These are phyloP conservation scores for Lochmaea crataegi DNA, from an alignment of 2,888 invertebrate species.

Conservation along the genomic window DNA sequence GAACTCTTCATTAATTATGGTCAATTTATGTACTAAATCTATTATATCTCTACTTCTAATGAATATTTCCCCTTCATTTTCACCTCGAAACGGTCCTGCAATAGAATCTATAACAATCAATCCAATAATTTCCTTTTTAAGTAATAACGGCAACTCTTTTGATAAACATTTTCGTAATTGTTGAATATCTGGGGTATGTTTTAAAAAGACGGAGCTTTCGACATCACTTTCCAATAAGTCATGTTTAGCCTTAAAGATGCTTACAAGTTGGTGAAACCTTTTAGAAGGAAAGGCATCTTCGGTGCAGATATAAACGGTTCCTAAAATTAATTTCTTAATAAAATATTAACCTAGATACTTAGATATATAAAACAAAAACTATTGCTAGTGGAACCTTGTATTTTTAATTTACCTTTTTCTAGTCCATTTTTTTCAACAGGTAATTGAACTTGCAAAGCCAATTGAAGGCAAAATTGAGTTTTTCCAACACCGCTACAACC, in stretches of 20 bases:
- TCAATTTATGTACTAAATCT: slow-evolving; percentile 69
- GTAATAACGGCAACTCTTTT: slow-evolving; percentile 68
- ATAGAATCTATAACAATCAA: slow-evolving; percentile 80
- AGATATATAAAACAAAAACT: background rate
- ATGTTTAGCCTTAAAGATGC: slow-evolving; percentile 57
- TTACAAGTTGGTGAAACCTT: slow-evolving; percentile 71
- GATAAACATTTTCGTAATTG: slow-evolving; percentile 69
- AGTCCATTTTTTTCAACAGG: slow-evolving; percentile 68
- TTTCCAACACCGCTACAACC: slow-evolving; percentile 87
- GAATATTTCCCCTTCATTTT: slow-evolving; percentile 65
- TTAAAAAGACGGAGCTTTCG: slow-evolving; percentile 74
- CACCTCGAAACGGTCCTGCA: slow-evolving; percentile 75
- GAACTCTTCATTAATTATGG: slow-evolving; percentile 68
- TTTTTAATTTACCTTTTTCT: slow-evolving; percentile 60
- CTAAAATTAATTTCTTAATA: slow-evolving; percentile 45
- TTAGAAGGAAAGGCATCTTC: slow-evolving; percentile 82
- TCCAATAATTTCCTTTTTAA: slow-evolving; percentile 63
- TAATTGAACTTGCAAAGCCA: slow-evolving; percentile 75
- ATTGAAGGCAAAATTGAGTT: slow-evolving; percentile 82
- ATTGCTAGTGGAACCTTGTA: background rate
- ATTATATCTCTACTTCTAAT: slow-evolving; percentile 70
- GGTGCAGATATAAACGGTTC: slow-evolving; percentile 79
- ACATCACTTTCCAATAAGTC: slow-evolving; percentile 58
- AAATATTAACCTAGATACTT: slow-evolving; percentile 47
- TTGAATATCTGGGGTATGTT: slow-evolving; percentile 72